phyloP scores from a whole-genome alignment of 2,797 vertebrate species.

The Hippoglossus hippoglossus region DNA sequence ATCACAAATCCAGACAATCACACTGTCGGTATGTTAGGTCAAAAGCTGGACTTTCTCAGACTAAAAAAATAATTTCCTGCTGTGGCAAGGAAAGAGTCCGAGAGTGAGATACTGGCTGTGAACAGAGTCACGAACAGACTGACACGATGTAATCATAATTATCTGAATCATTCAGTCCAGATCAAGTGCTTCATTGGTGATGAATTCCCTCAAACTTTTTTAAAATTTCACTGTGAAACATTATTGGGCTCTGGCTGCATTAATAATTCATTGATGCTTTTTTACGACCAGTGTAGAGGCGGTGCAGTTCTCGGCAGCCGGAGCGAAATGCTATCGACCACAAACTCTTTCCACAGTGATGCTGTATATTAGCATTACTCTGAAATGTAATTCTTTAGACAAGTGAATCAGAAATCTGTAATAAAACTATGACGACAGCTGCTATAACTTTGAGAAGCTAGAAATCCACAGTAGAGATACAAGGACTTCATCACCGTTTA shows the following conservation, averaged over 20 bases:
- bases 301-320: slow-evolving; percentile 37
- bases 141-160: not conserved
- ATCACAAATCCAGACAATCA: not conserved
- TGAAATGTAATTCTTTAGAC: slow-evolving; percentile 7
- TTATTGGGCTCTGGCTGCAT: slow-evolving; percentile 22
- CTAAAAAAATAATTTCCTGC: not conserved
- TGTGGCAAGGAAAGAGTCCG: not conserved
- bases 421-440: slow-evolving; percentile 18
- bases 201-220: not conserved
- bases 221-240: slow-evolving; percentile 35
- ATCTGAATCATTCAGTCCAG: slow-evolving; percentile 15
- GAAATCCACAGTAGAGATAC: slow-evolving; percentile 6
- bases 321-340: slow-evolving; percentile 22
- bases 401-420: not conserved
- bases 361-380: slow-evolving; percentile 7
- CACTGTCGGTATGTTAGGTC: not conserved
- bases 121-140: not conserved
- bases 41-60: not conserved
- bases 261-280: slow-evolving; percentile 53
- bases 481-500: slow-evolving; percentile 6
- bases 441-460: slow-evolving; percentile 4
- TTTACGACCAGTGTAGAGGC: slow-evolving; percentile 22
- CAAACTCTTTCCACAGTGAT: slow-evolving; percentile 17
- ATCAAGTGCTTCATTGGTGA: slow-evolving; percentile 19
- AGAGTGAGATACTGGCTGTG: not conserved